Conservation (phyloP, 2,797 vertebrate species). For the Fistularia commersonii region DNA sequence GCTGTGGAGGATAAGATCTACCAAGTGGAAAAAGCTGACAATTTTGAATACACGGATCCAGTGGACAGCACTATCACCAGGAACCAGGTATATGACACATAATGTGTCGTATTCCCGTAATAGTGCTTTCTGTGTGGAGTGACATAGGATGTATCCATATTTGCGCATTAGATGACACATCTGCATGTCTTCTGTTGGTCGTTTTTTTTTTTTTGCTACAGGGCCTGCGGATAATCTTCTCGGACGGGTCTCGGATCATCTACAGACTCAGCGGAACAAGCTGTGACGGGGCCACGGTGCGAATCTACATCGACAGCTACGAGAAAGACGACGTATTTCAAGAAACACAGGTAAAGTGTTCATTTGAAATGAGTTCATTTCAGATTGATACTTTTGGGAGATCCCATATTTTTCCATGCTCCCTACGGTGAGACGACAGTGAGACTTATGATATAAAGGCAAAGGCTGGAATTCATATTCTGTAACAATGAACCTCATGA, state of each 20-base stretch:
- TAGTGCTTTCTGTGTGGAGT: neutral
- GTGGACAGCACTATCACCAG: slow-evolving; percentile 89
- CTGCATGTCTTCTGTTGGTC: neutral
- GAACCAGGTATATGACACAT: slow-evolving; percentile 79
- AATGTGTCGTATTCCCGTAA: neutral
- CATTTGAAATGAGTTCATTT: too few relatives aligned
- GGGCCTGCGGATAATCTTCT: slow-evolving; percentile 91
- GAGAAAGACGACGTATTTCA: slow-evolving; percentile 85
- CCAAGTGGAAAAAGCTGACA: slow-evolving; percentile 91
- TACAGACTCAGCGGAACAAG: slow-evolving; percentile 91
- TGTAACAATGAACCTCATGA: too few relatives aligned
- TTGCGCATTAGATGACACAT: neutral
- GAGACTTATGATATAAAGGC: too few relatives aligned
- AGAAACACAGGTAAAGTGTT: slow-evolving; percentile 83
- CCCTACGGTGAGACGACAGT: too few relatives aligned
- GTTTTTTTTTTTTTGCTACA: slow-evolving; percentile 48
- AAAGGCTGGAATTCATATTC: too few relatives aligned
- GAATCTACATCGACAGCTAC: slow-evolving; percentile 93
- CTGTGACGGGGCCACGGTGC: slow-evolving; percentile 85
- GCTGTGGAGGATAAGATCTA: slow-evolving; percentile 85
- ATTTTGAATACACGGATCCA: slow-evolving; percentile 92
- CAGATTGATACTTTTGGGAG: too few relatives aligned
- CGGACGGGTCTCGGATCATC: slow-evolving; percentile 91
- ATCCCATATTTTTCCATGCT: too few relatives aligned
- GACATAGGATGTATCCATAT: too few relatives aligned